These are phyloP conservation scores for Sebastes wilsoni DNA, from an alignment of 2,797 vertebrate genomes.

Conservation along the genomic window DNA sequence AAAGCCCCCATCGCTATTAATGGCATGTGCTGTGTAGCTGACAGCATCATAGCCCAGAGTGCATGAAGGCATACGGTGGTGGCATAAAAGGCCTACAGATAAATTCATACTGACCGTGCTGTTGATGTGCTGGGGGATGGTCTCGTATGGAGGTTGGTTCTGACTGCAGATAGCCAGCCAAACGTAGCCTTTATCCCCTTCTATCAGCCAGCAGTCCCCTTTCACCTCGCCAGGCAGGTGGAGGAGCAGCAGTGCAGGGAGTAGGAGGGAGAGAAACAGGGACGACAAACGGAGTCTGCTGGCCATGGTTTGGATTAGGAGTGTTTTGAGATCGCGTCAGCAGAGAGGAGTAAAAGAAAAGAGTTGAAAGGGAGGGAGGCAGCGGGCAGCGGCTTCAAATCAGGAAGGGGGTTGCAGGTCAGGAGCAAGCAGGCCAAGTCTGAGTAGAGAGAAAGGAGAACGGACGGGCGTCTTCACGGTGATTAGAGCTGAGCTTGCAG, in stretches of 20 bases:
- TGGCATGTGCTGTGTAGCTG: background rate
- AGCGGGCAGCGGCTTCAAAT: conserved; percentile 38
- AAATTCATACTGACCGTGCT: conserved; percentile 87
- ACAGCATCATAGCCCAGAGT: background rate
- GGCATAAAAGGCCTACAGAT: background rate
- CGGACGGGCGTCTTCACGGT: conserved; percentile 49
- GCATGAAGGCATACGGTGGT: background rate
- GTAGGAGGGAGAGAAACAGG: conserved; percentile 45
- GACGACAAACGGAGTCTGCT: conserved; percentile 50
- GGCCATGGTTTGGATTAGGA: conserved; percentile 69
- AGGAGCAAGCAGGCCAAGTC: conserved; percentile 28
- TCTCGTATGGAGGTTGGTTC: conserved; percentile 98
- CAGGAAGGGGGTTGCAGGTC: conserved; percentile 24
- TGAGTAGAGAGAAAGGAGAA: conserved; percentile 31
- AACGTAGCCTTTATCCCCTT: conserved; percentile 98
- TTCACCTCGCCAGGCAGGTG: conserved; percentile 74
- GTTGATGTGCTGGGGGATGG: conserved; percentile 99
- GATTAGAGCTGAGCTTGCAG: conserved; percentile 71
- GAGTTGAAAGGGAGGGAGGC: conserved; percentile 13
- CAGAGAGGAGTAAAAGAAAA: conserved; percentile 2
- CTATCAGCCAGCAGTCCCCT: conserved; percentile 98
- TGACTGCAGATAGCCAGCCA: conserved; percentile 99
- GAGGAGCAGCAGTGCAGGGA: conserved; percentile 71
- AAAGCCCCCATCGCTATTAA: background rate
- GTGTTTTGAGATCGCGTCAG: conserved; percentile 43